Evolutionary conservation across 37 sponge, comb jelly and placozoan species (phyloP).

Genomic region (Tethya wilhelma): DNA sequence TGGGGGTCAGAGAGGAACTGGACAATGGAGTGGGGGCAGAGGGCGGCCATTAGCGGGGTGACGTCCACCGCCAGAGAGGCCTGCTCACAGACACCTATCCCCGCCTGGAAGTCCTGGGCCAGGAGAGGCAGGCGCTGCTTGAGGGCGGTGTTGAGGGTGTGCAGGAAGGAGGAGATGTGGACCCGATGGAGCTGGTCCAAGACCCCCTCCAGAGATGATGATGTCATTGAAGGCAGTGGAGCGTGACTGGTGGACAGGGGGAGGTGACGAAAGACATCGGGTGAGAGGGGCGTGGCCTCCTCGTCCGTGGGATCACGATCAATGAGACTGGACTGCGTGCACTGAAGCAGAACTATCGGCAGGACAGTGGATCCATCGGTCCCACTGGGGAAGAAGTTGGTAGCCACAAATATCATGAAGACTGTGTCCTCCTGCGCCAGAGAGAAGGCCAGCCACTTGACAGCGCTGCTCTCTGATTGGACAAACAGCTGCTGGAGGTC

Average conservation of each 20-base stretch:
- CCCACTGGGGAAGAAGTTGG: slow-evolving; percentile 4
- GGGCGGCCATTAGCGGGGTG: slow-evolving; percentile 51
- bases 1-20: background rate
- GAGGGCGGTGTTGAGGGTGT: slow-evolving; percentile 37
- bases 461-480: background rate
- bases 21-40: slow-evolving; percentile 36
- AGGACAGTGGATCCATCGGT: background rate
- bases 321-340: background rate
- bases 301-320: background rate
- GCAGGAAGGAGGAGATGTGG: slow-evolving; percentile 16
- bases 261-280: slow-evolving; percentile 4
- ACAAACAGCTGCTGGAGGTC: background rate
- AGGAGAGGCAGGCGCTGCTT: background rate
- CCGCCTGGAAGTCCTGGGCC: slow-evolving; percentile 19
- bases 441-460: slow-evolving; percentile 35
- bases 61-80: slow-evolving; percentile 26
- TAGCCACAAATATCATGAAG: slow-evolving; percentile 28
- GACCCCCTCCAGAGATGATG: too few species aligned
- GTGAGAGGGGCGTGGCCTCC: background rate
- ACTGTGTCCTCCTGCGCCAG: slow-evolving; percentile 22
- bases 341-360: background rate
- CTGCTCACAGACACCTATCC: slow-evolving; percentile 13
- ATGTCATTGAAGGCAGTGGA: background rate
- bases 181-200: background rate
- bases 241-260: background rate